Evolutionary conservation across 1,140 invertebrate species (phyloP).

Genomic region (Drosophila varians): DNA sequence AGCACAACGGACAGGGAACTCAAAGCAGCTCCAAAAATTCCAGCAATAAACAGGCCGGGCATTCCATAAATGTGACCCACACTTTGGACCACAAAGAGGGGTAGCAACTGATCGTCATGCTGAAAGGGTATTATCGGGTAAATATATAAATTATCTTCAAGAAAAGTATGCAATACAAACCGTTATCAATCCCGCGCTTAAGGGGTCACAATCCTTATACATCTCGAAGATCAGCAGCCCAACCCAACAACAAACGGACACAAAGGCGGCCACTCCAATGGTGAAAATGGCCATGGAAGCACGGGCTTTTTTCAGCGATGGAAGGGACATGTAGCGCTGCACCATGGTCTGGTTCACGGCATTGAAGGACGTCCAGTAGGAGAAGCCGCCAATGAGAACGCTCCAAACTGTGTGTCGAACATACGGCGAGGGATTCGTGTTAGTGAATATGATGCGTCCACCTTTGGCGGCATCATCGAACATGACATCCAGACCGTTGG

Average conservation of each 20-base stretch:
- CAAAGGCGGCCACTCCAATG: constrained; percentile 87
- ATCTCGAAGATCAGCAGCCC: constrained; percentile 89
- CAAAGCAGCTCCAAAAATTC: constrained; percentile 89
- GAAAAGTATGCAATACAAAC: constrained; percentile 25
- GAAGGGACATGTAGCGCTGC: constrained; percentile 91
- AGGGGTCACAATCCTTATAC: constrained; percentile 90
- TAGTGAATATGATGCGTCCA: constrained; percentile 87
- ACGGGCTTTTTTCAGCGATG: constrained; percentile 87
- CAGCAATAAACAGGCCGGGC: constrained; percentile 91
- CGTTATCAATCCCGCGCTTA: constrained; percentile 85
- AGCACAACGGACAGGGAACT: constrained; percentile 93
- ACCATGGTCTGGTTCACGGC: constrained; percentile 95
- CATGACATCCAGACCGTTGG: constrained; percentile 87
- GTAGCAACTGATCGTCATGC: constrained; percentile 89
- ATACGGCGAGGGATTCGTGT: constrained; percentile 77
- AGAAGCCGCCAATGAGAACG: constrained; percentile 90
- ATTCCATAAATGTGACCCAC: constrained; percentile 88
- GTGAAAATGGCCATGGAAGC: constrained; percentile 87
- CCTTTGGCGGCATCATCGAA: constrained; percentile 85
- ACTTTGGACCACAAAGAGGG: constrained; percentile 89
- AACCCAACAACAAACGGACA: constrained; percentile 89
- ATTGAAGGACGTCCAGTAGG: constrained; percentile 92
- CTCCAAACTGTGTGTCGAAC: constrained; percentile 93
- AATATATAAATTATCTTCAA: not conserved
- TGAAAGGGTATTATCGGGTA: constrained; percentile 64